These are phyloP conservation scores for Drosophila hydei DNA, from an alignment of 1,140 invertebrate genomes.

Conservation along the genomic window DNA sequence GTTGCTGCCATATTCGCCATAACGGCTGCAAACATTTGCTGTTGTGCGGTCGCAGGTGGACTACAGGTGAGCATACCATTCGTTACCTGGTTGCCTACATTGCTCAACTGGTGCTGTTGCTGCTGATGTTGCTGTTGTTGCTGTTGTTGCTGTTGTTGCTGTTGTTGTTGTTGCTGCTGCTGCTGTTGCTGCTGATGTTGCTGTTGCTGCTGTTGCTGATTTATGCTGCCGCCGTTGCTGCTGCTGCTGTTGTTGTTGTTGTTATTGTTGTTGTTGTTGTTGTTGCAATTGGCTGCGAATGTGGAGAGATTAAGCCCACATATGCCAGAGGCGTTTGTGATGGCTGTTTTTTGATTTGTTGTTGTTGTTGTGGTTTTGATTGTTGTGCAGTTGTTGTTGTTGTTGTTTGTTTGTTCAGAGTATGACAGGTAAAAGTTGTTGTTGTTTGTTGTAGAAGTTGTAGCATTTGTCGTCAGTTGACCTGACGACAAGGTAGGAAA, in stretches of 20 bases:
- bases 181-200: background rate
- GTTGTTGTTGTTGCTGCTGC: conserved; percentile 6
- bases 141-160: conserved; percentile 14
- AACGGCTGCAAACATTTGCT: conserved; percentile 76
- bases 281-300: conserved; percentile 74
- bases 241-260: background rate
- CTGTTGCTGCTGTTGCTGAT: conserved; percentile 32
- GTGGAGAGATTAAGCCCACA: conserved; percentile 82
- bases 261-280: conserved; percentile 14
- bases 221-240: conserved; percentile 32
- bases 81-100: conserved; percentile 32
- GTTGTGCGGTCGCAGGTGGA: conserved; percentile 65
- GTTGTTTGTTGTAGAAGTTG: conserved; percentile 71
- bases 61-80: conserved; percentile 61
- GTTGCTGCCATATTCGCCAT: conserved; percentile 76
- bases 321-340: conserved; percentile 76
- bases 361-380: conserved; percentile 37
- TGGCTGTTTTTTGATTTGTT: conserved; percentile 54
- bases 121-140: conserved; percentile 36
- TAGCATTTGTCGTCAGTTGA: conserved; percentile 84
- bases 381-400: conserved; percentile 40
- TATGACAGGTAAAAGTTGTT: conserved; percentile 48
- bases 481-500: conserved; percentile 84
- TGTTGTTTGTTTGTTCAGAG: conserved; percentile 65
- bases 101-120: conserved; percentile 29